A percentile compares a stretch with the other conserved stretches of the same genome.
These are phyloP conservation scores for Teleiodes luculella DNA, from an alignment of 2,888 invertebrate species.

Conservation along the genomic window DNA sequence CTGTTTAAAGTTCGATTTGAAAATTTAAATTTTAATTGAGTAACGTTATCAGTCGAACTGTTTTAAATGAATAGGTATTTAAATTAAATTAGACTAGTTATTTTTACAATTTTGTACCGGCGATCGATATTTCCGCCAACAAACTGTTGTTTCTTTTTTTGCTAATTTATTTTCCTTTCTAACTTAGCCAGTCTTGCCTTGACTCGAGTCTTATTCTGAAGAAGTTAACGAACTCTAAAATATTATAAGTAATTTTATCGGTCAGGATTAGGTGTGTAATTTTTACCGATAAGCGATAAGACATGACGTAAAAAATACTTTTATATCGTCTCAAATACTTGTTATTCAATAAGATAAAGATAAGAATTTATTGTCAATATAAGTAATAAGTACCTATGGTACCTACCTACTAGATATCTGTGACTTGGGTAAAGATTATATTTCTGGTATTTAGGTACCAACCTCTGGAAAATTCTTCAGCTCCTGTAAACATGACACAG, in stretches of 20 bases:
- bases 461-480: too few species aligned
- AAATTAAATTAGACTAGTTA: not conserved
- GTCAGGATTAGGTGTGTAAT: not conserved
- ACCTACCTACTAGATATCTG: too few species aligned
- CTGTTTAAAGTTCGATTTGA: not conserved
- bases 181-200: not conserved
- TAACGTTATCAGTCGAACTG: not conserved
- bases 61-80: not conserved
- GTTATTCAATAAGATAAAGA: too few species aligned
- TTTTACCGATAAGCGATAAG: not conserved
- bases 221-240: not conserved
- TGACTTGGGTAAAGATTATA: too few species aligned
- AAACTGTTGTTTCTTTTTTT: not conserved
- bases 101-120: not conserved
- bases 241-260: not conserved
- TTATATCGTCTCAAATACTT: not conserved
- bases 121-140: conserved; percentile 11
- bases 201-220: not conserved
- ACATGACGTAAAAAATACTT: not conserved
- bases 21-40: not conserved
- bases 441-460: too few species aligned
- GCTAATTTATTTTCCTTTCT: not conserved
- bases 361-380: too few species aligned
- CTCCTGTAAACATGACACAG: too few species aligned
- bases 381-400: too few species aligned